Evolutionary conservation across 2,797 vertebrate species (phyloP), one percentile per base, ranked within the genome.

Genomic region (Coregonus sp.): DNA sequence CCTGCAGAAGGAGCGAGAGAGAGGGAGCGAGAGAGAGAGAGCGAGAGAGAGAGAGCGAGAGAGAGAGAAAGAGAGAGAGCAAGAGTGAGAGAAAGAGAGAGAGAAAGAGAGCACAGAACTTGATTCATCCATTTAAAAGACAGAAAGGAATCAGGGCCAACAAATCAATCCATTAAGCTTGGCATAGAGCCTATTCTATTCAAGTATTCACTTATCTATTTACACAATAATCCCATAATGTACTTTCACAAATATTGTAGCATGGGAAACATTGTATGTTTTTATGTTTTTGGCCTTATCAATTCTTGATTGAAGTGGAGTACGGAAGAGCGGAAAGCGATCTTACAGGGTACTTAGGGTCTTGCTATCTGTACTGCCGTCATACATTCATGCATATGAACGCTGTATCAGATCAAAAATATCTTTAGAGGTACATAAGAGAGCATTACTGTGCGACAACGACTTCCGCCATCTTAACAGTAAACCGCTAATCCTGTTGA

Each of bases 341-440:
- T 82, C 61, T 84, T 82, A 78, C 29, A 16, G 79, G 50, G 77
- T 77, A 75, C 6, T 69, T 31, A 65, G 63, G 47, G 81, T 77
- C 77, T 73, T 2, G 51, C 83, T 91, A 89, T 88, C 86, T 78
- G 4, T 14, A 4, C 74, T 82, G 74, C 80, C 65, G 80, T 79
- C 78, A 80, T 83, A 84, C 56, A 67, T 82, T 76, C 75, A 81
- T 81, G 83, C 82, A 82, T 86, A 85, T 79, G 70, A 85, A 84
- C 83, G 81, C 61, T 76, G 73, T 74, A 63, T 29, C 4, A 78
- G 87, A 90, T 90, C 88, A 47, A 47, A 90, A 88, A 88, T 82
- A 86, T 83, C 69, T 71, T 12, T 33, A 82, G 75, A 74, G 16
- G 14, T 75, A 65, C 78, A 82, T 74, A 81, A 83, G 81, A 89